Evolutionary conservation across 2,113 vertebrate species (phyloP).

Genomic region (Mionectes macconnelli): DNA sequence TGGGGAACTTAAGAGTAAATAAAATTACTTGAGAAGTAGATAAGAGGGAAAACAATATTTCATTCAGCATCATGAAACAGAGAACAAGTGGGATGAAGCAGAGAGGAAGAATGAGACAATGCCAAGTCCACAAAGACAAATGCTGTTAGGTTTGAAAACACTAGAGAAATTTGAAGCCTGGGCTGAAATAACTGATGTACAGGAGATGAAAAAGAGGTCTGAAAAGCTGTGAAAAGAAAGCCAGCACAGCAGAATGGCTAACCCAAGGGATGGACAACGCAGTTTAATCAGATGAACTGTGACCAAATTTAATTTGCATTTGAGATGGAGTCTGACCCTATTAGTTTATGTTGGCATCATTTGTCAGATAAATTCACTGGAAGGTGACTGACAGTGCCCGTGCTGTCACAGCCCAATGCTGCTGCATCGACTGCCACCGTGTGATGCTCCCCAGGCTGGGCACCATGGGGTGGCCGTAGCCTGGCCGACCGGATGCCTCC

Average conservation of each 20-base stretch:
- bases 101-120: neutral
- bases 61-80: neutral
- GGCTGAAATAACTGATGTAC: neutral
- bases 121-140: neutral
- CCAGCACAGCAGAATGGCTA: neutral
- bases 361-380: neutral
- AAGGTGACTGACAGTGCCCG: neutral
- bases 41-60: neutral
- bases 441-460: neutral
- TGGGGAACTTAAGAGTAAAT: neutral
- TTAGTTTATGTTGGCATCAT: neutral
- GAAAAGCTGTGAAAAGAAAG: neutral
- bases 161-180: neutral
- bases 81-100: neutral
- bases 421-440: rapidly evolving
- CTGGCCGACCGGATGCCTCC: neutral
- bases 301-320: neutral
- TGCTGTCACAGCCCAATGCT: neutral
- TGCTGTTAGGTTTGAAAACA: neutral
- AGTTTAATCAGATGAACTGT: neutral
- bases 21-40: neutral
- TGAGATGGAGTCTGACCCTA: neutral
- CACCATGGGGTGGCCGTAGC: neutral
- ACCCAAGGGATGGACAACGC: neutral
- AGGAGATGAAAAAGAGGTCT: neutral